Base-by-base conservation (phyloP, 2,888 invertebrate species). In the Andrena bucephala region DNA sequence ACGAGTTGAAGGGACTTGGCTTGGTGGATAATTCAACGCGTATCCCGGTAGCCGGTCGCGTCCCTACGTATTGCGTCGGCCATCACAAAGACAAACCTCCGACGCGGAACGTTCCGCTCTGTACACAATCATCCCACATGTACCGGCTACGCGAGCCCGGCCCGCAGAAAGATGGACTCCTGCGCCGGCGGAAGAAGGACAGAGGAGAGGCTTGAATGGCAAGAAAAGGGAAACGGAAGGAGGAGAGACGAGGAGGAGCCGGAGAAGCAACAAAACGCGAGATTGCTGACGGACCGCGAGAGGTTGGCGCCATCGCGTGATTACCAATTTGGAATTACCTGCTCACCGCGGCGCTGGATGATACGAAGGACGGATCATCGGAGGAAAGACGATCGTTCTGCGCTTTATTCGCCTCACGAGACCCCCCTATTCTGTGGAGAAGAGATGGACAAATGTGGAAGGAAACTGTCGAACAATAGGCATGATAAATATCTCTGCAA, bases 261-360 rank as follows among this genome's bases (percentile, higher is more conserved):
- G 69, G 57, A 85, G 83, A 85, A 93, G 91, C 91, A 92, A 93
- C 92, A 92, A 93, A 92, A 93, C 90, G 83, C 89, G 90, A 93
- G 93, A 94, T 93, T 94, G 92, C 93, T 92, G 92, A 92, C 92
- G 92, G 92, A 85, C 91, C 90, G 92, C 92, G 90, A 91, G 91
- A 92, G 93, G 90, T 92, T 94, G 94, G 94, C 94, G 94, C 94
- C 94, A 93, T 94, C 93, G 94, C 93, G 92, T 93, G 93, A 94
- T 94, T 94, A 94, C 93, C 94, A 94, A 94, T 94, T 94, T 94
- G 91, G 92, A 94, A 93, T 94, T 94, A 92, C 91, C 91, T 81
- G 66, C 88, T 83, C 76, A 82, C 85, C 73, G 68, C 72, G 76
- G 57, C 65, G 73, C 50, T 85, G 88, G 88, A 90, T 86, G 89